Conservation (phyloP, 2,888 invertebrate genomes). For the Pyrrhia umbra region DNA sequence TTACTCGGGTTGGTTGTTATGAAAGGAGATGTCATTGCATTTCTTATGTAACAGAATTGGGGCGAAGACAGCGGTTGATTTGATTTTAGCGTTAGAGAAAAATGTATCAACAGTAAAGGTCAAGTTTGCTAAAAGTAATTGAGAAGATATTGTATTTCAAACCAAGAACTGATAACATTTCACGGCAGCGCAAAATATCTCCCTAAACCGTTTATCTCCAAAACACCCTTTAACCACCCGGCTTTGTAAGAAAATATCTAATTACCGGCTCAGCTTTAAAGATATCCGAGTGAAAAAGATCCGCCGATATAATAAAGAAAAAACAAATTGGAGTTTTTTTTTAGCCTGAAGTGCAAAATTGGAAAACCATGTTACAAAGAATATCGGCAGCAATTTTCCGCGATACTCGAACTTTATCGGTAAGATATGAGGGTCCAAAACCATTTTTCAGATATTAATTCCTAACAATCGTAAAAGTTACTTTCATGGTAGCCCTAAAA, state of each 20-base stretch:
- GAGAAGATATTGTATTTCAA: constrained; percentile 16
- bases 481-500: constrained; percentile 86
- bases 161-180: constrained; percentile 26
- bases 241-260: constrained; percentile 47
- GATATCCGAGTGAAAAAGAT: constrained; percentile 47
- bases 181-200: constrained; percentile 28
- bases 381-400: constrained; percentile 70
- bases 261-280: constrained; percentile 51
- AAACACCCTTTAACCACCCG: constrained; percentile 45
- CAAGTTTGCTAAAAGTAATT: constrained; percentile 5
- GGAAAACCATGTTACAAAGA: constrained; percentile 65
- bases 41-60: constrained; percentile 32
- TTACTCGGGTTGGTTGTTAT: constrained; percentile 33
- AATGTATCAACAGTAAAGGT: constrained; percentile 9
- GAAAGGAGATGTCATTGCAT: constrained; percentile 49
- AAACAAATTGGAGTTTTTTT: constrained; percentile 48
- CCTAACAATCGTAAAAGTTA: constrained; percentile 88
- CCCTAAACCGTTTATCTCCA: constrained; percentile 36
- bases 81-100: constrained; percentile 24
- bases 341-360: constrained; percentile 63
- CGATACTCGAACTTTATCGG: constrained; percentile 78
- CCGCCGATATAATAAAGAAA: constrained; percentile 40
- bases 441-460: constrained; percentile 89
- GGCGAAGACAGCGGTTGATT: constrained; percentile 22
- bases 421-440: constrained; percentile 82